Evolutionary conservation across 2,888 invertebrate genomes (phyloP), one percentile per base, ranked within the genome.

Genomic region (Zele albiditarsus): DNA sequence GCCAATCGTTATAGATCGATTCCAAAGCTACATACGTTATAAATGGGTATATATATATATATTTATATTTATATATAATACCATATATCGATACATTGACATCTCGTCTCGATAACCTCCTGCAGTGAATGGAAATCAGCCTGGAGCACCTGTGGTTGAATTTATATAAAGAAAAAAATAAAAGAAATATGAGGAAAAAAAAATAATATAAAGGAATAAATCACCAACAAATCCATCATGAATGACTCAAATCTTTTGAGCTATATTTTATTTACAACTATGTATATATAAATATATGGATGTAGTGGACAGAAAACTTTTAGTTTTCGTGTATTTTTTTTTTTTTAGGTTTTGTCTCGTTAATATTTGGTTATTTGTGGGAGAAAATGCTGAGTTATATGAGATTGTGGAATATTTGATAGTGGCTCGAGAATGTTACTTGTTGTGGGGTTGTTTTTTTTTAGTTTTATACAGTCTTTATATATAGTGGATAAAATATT

Each of bases 31-130:
- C 8, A 53, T 53, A 46, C 46, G 1, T 46, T 46, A 4, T 46
- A n/a, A n/a, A 16, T 46, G 14, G 4, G 14, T 16, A 46, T n/a
- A 46, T 46, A 46, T 46, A 46, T n/a, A 46, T 46, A n/a, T 46
- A n/a, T 46, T 16, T 20, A 53, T 53, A 20, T 53, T 6, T 53
- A 53, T 53, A 53, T 53, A 53, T 53, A 20, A 46, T 53, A 20
- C 38, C 6, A 20, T 20, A 62, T 74, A 69, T 71, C 66, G 67
- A 75, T 75, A 46, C 46, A 62, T 74, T 31, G 49, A 69, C 63
- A 70, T 74, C 65, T 74, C 28, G 57, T 23, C 58, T 31, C 8
- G 70, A 74, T 75, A 28, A 49, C 65, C 71, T 60, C 75, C 66
- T 67, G 71, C n/a, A 16, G 71, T 66, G 75, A 74, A 65, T 69